Evolutionary conservation across 2,797 vertebrate species (phyloP), one percentile per base, ranked within the genome.

Genomic region (Fistularia commersonii): DNA sequence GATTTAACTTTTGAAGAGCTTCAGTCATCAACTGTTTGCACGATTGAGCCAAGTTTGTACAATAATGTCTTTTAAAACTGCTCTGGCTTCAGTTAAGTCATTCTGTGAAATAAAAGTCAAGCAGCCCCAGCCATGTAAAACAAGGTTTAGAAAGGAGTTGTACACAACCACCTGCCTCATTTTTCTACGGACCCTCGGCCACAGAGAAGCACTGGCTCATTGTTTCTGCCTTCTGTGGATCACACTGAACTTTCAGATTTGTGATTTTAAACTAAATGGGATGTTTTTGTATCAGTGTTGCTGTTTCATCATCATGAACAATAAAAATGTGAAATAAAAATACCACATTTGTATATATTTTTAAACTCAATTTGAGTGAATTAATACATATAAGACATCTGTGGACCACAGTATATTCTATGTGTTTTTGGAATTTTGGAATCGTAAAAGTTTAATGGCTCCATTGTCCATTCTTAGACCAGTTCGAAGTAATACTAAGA

Each of bases 241-340:
- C 72, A 61, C 69, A 67, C 64, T 68, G 64, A 61, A 79, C 70
- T 48, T 63, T 76, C 60, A 83, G 14, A 72, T 77, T 73, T 82
- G 80, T 85, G 75, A 85, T 80, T 84, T 74, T 82, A 76, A 66
- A 67, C 78, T 66, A 62, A 77, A 73, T 54, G 62, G 68, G 48
- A 51, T 81, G 79, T 84, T 32, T 84, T 90, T 91, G 75, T 90
- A 89, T 89, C 72, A 40, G 66, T 83, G 74, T 88, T 88, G 79
- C 71, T 74, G 76, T 89, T 89, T 88, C 66, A 69, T 69, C 82
- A 82, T 75, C 70, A 82, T 83, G 76, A 87, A 84, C 61, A 87
- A 87, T 89, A 88, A 87, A 90, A 90, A 87, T 81, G 75, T 86
- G 64, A 84, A 83, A 66, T 36, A 36, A 36, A 36, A 36, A 36